Evolutionary conservation across 2,888 invertebrate genomes (phyloP).

Genomic region (Tenthredo notha): DNA sequence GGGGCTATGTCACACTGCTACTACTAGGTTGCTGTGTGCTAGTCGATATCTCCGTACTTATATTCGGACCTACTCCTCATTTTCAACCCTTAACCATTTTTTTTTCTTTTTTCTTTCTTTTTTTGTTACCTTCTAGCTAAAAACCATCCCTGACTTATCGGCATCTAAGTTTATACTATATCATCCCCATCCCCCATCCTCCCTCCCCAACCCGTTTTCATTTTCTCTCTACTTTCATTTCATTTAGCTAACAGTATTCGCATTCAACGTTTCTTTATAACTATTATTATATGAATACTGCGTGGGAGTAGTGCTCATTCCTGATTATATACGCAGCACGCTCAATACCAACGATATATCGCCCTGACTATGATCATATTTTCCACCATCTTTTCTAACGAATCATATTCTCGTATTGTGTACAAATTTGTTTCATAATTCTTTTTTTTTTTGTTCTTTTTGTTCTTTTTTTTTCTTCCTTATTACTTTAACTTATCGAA

Average conservation of each 20-base stretch:
- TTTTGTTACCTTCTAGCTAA: neutral
- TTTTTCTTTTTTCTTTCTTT: too few relatives aligned
- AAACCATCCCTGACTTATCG: constrained; percentile 43
- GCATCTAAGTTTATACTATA: neutral
- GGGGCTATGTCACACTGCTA: too few relatives aligned
- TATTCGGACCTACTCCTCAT: constrained; percentile 59
- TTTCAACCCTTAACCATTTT: constrained; percentile 72
- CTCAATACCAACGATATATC: constrained; percentile 40
- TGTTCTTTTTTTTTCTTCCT: neutral
- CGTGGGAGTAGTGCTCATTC: neutral
- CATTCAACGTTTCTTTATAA: neutral
- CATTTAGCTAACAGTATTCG: neutral
- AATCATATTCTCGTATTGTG: neutral
- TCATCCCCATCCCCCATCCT: too few relatives aligned
- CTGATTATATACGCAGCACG: constrained; percentile 37
- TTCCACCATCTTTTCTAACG: neutral
- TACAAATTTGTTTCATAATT: neutral
- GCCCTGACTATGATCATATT: neutral
- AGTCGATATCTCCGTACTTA: constrained; percentile 8
- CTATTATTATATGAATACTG: neutral
- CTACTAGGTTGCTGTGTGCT: neutral
- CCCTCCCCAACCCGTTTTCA: too few relatives aligned
- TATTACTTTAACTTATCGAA: neutral
- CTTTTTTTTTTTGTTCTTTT: neutral
- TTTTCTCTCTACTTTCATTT: neutral